Base-by-base conservation (phyloP, 2,797 vertebrate species). In the Enteromius mattozi region DNA sequence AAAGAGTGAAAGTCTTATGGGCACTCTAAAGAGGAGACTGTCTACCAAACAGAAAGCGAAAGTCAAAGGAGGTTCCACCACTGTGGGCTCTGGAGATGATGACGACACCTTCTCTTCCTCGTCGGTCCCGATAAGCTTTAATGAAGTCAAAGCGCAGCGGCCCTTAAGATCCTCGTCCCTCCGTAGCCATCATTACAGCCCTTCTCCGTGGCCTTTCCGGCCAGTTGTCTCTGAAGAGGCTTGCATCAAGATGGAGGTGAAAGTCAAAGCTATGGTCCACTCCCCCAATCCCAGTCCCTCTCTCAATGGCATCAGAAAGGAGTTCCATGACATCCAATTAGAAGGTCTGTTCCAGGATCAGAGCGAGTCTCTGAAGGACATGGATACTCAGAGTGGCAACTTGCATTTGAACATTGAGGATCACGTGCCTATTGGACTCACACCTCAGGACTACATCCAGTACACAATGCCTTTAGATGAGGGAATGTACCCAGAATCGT, bases 381-480 rank as follows among this genome's bases (percentile, higher is more conserved):
- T 97, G 0, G 97, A 94, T 87, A 94, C 97, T 75, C 97, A 95
- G 84, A 96, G 95, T 0, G 96, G 96, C 37, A 96, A 97, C 93
- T 94, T 98, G 91, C 97, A 95, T 94, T 95, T 99, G 88, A 96
- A 96, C 92, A 97, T 99, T 87, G 97, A 97, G 84, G 97, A 98
- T 92, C 97, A 96, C 49, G 96, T 98, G 97, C 98, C 98, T 96
- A 96, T 99, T 88, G 98, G 98, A 94, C 95, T 99, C 88, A 94
- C 96, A 87, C 97, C 98, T 95, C 98, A 98, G 96, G 97, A 98
- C 96, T 99, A 99, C 95, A 97, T 99, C 93, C 98, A 97, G 94
- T 99, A 99, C 92, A 98, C 98, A 91, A 97, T 99, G 97, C 98
- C 98, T 99, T 99, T 99, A 97, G 97, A 98, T 94, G 97, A 97